Evolutionary conservation across 2,888 invertebrate genomes (phyloP).

Genomic region (Rhamphomyia laevipes): DNA sequence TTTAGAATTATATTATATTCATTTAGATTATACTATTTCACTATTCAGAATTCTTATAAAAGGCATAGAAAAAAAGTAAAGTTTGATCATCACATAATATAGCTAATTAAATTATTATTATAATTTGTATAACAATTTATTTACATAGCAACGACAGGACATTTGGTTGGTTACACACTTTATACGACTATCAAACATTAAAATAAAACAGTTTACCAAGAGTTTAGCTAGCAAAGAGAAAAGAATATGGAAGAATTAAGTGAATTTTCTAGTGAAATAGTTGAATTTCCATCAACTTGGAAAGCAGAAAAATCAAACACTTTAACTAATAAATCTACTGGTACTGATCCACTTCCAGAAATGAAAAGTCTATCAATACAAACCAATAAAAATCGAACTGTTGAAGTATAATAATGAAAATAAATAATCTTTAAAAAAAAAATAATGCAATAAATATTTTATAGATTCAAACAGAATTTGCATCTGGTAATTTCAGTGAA

Average conservation of each 20-base stretch:
- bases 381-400: constrained; percentile 20
- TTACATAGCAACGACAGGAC: background rate
- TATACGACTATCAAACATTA: background rate
- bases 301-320: constrained; percentile 32
- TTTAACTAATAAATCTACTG: constrained; percentile 26
- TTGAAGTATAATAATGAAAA: constrained; percentile 12
- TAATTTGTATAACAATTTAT: too few relatives aligned
- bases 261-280: constrained; percentile 36
- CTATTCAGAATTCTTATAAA: too few relatives aligned
- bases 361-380: constrained; percentile 19
- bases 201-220: background rate
- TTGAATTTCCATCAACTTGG: constrained; percentile 40
- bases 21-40: too few relatives aligned
- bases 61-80: too few relatives aligned
- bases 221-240: background rate
- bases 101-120: too few relatives aligned
- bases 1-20: too few relatives aligned
- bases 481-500: background rate
- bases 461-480: constrained; percentile 36
- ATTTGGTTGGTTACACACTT: background rate
- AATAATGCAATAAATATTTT: constrained; percentile 3
- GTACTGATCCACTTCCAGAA: constrained; percentile 24
- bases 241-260: constrained; percentile 39
- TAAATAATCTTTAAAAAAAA: background rate
- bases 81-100: too few relatives aligned